These are phyloP conservation scores for Galagoides demidoff DNA, from an alignment of 2,797 vertebrate species.

Conservation along the genomic window DNA sequence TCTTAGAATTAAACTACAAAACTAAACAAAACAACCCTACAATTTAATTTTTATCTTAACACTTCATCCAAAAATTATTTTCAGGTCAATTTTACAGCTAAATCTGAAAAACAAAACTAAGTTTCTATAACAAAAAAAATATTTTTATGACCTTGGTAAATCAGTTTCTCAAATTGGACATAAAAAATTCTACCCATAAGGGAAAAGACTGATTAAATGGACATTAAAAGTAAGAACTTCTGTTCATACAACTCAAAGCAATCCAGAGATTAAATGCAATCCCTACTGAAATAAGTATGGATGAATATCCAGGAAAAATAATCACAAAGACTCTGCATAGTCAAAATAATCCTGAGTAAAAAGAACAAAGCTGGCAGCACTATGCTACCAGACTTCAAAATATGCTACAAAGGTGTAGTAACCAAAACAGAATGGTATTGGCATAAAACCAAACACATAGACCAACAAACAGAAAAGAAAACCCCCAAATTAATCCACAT, in stretches of 20 bases:
- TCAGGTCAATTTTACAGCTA: background rate
- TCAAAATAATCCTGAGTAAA: background rate
- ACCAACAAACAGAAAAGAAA: background rate
- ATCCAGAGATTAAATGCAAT: background rate
- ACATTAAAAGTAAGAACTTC: background rate
- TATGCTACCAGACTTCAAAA: background rate
- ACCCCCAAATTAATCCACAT: background rate
- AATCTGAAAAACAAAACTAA: background rate
- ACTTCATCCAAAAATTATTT: background rate
- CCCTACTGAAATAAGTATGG: background rate
- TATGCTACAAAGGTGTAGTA: background rate
- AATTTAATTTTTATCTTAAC: background rate
- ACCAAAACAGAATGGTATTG: background rate
- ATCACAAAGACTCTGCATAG: background rate
- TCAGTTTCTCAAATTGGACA: background rate
- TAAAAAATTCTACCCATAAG: background rate
- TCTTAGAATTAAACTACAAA: background rate
- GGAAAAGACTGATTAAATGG: background rate
- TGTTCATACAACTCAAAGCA: background rate
- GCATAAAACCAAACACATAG: background rate
- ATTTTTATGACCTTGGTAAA: background rate
- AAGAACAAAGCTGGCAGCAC: background rate
- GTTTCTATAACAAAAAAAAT: background rate
- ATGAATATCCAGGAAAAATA: background rate
- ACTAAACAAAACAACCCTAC: background rate